Percentiles rank a stretch among this genome's conserved stretches.
These are phyloP conservation scores for Astyanax mexicanus DNA, from an alignment of 2,797 vertebrate species.

Conservation along the genomic window DNA sequence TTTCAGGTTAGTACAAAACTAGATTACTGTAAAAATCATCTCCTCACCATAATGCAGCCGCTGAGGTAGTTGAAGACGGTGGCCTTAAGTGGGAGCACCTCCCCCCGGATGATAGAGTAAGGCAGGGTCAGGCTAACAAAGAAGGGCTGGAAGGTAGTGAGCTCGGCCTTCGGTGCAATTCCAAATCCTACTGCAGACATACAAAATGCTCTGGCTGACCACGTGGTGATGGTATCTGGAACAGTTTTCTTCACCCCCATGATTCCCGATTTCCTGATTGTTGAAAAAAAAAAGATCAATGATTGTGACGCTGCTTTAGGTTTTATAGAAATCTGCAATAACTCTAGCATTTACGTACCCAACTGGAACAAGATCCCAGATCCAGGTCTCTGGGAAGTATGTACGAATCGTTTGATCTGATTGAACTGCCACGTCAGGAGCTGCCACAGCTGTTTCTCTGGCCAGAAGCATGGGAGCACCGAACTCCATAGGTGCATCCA, in stretches of 20 bases:
- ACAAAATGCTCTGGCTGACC: conserved; percentile 85
- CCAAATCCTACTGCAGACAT: conserved; percentile 81
- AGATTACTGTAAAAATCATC: background rate
- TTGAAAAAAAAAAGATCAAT: background rate
- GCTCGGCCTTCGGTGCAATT: conserved; percentile 69
- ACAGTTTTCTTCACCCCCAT: conserved; percentile 67
- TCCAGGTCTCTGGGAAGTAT: conserved; percentile 82
- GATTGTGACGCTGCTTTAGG: background rate
- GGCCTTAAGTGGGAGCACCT: conserved; percentile 84
- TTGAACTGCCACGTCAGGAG: rapidly evolving
- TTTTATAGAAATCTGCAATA: background rate
- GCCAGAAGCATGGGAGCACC: background rate
- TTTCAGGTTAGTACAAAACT: no score
- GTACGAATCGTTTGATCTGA: conserved; percentile 66
- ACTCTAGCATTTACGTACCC: conserved; percentile 70
- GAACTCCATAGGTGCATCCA: background rate
- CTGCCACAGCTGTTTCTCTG: background rate
- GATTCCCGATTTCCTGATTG: conserved; percentile 64
- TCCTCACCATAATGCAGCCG: conserved; percentile 84
- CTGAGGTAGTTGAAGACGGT: conserved; percentile 85
- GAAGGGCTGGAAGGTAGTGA: conserved; percentile 88
- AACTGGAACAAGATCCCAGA: conserved; percentile 83
- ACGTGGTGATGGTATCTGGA: conserved; percentile 84
- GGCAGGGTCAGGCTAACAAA: conserved; percentile 87
- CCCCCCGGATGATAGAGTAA: conserved; percentile 87